Conservation (phyloP, 1,140 invertebrate species). For the Neodiprion pinetum region DNA sequence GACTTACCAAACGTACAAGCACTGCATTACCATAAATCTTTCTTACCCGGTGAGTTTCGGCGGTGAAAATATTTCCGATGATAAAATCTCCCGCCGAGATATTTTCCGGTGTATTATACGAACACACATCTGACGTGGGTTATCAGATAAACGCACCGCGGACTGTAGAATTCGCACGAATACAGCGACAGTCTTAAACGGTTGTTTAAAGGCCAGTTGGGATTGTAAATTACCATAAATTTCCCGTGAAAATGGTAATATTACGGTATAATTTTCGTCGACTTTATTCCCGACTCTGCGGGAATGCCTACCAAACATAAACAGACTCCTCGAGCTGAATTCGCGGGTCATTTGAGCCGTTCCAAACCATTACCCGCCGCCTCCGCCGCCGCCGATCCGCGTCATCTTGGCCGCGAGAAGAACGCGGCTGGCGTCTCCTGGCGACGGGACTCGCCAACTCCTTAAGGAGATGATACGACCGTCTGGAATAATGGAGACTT, state of each 20-base stretch:
- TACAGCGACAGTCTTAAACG: too few relatives aligned
- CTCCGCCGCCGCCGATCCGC: conserved; percentile 35
- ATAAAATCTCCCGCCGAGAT: background rate
- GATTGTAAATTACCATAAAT: conserved; percentile 22
- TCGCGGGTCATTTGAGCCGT: conserved; percentile 62
- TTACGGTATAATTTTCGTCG: conserved; percentile 10
- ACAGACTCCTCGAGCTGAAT: conserved; percentile 46
- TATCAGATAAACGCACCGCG: too few relatives aligned
- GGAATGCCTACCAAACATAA: conserved; percentile 55
- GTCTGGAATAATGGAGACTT: background rate
- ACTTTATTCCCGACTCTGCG: background rate
- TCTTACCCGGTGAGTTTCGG: background rate
- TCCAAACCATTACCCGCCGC: conserved; percentile 59
- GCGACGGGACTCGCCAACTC: background rate
- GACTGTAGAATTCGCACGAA: too few relatives aligned
- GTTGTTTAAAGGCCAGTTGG: background rate
- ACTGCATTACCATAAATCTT: conserved; percentile 3
- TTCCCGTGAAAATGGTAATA: conserved; percentile 23
- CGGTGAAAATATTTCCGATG: background rate
- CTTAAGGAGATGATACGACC: conserved; percentile 5
- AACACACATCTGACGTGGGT: too few relatives aligned
- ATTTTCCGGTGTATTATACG: too few relatives aligned
- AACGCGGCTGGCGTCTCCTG: conserved; percentile 10
- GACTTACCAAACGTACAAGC: background rate
- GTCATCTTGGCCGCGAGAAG: background rate